phyloP scores from a whole-genome alignment of 2,797 vertebrate species.

The Hydrolagus colliei region DNA sequence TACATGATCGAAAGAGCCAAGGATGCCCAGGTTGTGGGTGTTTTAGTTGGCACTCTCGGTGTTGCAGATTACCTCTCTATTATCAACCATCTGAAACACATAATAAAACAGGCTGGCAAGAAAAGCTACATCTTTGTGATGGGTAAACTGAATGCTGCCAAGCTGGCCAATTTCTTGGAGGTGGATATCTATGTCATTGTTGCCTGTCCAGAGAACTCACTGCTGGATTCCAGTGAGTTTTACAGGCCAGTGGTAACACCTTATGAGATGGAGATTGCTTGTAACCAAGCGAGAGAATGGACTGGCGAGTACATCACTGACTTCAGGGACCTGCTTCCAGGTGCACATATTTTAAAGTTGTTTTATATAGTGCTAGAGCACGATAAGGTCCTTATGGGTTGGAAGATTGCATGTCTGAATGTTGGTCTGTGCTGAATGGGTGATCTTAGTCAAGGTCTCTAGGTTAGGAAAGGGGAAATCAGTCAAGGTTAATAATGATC shows the following conservation, averaged over 20 bases:
- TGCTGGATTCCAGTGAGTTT: slow-evolving; percentile 73
- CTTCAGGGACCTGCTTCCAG: slow-evolving; percentile 80
- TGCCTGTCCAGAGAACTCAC: slow-evolving; percentile 81
- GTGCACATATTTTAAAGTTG: slow-evolving; percentile 46
- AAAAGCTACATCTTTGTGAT: slow-evolving; percentile 84
- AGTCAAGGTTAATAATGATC: no score
- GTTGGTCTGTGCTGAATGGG: no score
- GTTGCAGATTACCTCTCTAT: slow-evolving; percentile 69
- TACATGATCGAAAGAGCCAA: slow-evolving; percentile 83
- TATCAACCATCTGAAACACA: slow-evolving; percentile 71
- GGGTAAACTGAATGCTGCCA: slow-evolving; percentile 85
- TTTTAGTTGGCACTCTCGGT: slow-evolving; percentile 82
- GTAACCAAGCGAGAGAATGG: slow-evolving; percentile 81
- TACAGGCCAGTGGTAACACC: slow-evolving; percentile 78
- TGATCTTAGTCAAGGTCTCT: no score
- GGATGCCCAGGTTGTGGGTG: slow-evolving; percentile 80
- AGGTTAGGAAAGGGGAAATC: no score
- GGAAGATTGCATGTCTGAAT: no score
- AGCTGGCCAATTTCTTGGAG: slow-evolving; percentile 89
- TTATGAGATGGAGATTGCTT: slow-evolving; percentile 89
- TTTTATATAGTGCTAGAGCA: no score
- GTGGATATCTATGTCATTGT: slow-evolving; percentile 87
- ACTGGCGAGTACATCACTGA: slow-evolving; percentile 77
- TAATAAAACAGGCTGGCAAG: slow-evolving; percentile 71
- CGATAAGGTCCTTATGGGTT: no score